Conservation (phyloP, 2,797 vertebrate genomes). For the Mus spretus region DNA sequence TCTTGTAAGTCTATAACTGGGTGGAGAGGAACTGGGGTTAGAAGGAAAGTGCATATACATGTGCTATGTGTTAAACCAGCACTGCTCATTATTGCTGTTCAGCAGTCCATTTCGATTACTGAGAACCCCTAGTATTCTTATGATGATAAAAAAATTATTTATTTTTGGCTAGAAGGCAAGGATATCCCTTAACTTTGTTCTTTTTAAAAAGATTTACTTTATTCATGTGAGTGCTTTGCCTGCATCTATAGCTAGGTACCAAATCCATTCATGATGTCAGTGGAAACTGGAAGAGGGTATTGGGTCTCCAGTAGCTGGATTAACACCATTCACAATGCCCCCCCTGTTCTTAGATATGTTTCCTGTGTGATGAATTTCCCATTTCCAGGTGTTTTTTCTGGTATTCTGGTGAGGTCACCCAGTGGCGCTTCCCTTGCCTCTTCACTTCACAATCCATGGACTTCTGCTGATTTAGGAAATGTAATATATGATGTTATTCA, state of each 20-base stretch:
- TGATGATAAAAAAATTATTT: background rate
- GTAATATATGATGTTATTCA: background rate
- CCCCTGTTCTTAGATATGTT: background rate
- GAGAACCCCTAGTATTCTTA: background rate
- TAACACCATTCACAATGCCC: background rate
- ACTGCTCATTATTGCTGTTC: background rate
- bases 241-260: background rate
- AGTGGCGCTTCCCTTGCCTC: too few species aligned
- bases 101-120: background rate
- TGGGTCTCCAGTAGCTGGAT: background rate
- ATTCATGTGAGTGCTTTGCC: background rate
- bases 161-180: conserved; percentile 8
- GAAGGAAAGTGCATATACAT: too few species aligned
- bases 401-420: background rate
- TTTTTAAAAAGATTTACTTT: background rate
- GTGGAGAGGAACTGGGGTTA: background rate
- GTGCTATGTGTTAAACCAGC: background rate
- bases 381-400: background rate
- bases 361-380: background rate
- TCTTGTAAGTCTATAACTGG: background rate
- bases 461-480: background rate
- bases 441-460: background rate
- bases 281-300: background rate
- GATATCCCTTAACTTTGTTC: background rate
- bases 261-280: background rate